These are phyloP conservation scores for Andrena dorsata DNA, from an alignment of 2,888 invertebrate genomes.

Conservation along the genomic window DNA sequence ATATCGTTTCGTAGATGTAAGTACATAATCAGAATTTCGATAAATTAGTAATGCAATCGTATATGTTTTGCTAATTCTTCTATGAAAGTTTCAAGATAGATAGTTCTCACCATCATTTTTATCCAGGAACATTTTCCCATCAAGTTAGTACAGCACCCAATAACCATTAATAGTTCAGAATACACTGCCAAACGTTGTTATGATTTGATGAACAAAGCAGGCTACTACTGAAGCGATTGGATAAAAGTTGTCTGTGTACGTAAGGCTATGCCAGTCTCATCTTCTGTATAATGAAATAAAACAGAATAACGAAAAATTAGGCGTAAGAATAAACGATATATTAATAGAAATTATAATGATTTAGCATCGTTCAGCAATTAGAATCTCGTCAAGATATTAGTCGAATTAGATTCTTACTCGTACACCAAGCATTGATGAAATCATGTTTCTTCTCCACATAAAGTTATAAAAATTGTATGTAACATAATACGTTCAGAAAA, in stretches of 20 bases:
- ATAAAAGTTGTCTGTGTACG: slow-evolving; percentile 75
- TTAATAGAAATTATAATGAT: slow-evolving; percentile 28
- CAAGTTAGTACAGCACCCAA: slow-evolving; percentile 7
- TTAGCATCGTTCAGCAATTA: background rate
- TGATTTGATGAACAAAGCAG: slow-evolving; percentile 53
- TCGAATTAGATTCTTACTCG: slow-evolving; percentile 8
- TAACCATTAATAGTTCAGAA: slow-evolving; percentile 27
- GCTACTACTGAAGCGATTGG: slow-evolving; percentile 75
- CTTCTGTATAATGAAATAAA: slow-evolving; percentile 75
- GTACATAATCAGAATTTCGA: background rate
- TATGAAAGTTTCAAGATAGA: slow-evolving; percentile 10
- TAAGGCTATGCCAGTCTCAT: slow-evolving; percentile 77
- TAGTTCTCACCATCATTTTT: slow-evolving; percentile 14
- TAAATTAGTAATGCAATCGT: background rate
- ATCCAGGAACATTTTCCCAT: slow-evolving; percentile 26
- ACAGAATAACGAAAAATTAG: slow-evolving; percentile 74
- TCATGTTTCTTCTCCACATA: background rate
- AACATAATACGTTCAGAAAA: slow-evolving; percentile 23
- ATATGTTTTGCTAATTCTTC: background rate
- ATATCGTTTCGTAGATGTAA: slow-evolving; percentile 10
- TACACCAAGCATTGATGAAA: slow-evolving; percentile 10
- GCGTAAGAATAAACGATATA: slow-evolving; percentile 36
- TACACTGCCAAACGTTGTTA: slow-evolving; percentile 39
- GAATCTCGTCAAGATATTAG: slow-evolving; percentile 8
- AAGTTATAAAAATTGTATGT: slow-evolving; percentile 11